These are phyloP conservation scores for Amphilophus citrinellus DNA, from an alignment of 2,113 vertebrate species.

Conservation along the genomic window DNA sequence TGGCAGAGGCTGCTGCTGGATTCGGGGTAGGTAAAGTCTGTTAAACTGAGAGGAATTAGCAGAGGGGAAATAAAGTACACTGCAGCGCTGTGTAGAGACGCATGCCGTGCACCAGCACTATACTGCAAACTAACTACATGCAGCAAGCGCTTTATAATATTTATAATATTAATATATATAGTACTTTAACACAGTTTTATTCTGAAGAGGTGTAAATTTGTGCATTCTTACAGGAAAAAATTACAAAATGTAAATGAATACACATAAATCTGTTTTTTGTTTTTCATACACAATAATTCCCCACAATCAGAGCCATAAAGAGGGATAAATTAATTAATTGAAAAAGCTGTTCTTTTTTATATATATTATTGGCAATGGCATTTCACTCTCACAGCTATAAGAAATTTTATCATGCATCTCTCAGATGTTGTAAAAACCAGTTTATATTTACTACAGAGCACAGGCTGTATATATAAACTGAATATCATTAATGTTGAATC, in stretches of 20 bases:
- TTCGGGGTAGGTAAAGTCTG: slow-evolving; percentile 57
- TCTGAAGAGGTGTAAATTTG: neutral
- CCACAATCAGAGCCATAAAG: neutral
- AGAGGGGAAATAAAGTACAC: slow-evolving; percentile 22
- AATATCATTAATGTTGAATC: neutral
- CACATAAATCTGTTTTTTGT: neutral
- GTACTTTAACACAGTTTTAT: neutral
- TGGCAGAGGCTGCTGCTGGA: slow-evolving; percentile 66
- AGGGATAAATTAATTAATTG: neutral
- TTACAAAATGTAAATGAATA: neutral
- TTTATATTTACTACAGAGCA: neutral
- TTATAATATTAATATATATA: neutral
- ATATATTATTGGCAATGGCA: no score
- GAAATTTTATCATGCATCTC: neutral
- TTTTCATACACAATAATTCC: neutral
- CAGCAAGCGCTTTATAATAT: neutral
- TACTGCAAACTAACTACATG: neutral
- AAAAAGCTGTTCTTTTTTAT: no score
- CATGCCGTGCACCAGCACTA: neutral
- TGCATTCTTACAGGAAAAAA: neutral
- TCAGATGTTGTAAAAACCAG: neutral
- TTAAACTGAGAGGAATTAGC: slow-evolving; percentile 50
- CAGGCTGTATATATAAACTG: neutral
- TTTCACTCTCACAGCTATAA: no score
- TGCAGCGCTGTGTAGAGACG: slow-evolving; percentile 8